Percentiles rank a stretch among this genome's conserved stretches.
Evolutionary conservation across 2,797 vertebrate species (phyloP).

Genomic region (Betta splendens): DNA sequence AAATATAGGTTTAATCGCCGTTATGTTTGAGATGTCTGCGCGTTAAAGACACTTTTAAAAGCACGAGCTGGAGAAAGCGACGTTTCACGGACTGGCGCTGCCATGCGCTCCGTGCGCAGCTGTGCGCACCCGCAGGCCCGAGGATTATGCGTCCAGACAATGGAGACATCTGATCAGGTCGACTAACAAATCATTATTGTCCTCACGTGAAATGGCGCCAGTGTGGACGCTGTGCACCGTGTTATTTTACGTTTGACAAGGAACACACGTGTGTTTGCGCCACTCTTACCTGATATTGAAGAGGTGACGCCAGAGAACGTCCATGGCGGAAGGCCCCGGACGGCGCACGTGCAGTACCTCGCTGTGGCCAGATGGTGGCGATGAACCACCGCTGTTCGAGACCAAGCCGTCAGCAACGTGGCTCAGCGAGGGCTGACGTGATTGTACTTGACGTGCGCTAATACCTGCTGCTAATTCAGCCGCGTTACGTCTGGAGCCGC

Average conservation of each 20-base stretch:
- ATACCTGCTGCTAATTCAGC: background rate
- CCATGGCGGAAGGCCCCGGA: too few relatives aligned
- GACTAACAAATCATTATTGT: conserved; percentile 61
- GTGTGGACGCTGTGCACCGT: too few relatives aligned
- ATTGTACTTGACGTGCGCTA: too few relatives aligned
- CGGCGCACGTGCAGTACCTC: background rate
- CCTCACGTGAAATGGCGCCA: conserved; percentile 49
- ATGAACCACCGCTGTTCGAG: conserved; percentile 20
- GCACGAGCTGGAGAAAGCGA: too few relatives aligned
- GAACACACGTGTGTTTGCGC: too few relatives aligned
- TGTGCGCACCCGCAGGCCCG: conserved; percentile 33
- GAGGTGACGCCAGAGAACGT: too few relatives aligned
- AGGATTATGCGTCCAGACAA: conserved; percentile 62
- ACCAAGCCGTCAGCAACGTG: background rate
- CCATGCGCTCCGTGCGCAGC: background rate
- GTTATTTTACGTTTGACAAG: background rate
- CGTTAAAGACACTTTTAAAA: too few relatives aligned
- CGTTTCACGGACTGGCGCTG: too few relatives aligned
- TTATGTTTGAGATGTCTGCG: too few relatives aligned
- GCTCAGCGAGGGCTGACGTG: too few relatives aligned
- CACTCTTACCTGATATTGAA: too few relatives aligned
- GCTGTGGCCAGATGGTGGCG: conserved; percentile 68
- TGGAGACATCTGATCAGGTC: conserved; percentile 62
- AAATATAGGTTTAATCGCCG: too few relatives aligned
- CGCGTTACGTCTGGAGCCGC: background rate